These are phyloP conservation scores for Geotrypetes seraphini DNA, from an alignment of 2,797 vertebrate species.

Conservation along the genomic window DNA sequence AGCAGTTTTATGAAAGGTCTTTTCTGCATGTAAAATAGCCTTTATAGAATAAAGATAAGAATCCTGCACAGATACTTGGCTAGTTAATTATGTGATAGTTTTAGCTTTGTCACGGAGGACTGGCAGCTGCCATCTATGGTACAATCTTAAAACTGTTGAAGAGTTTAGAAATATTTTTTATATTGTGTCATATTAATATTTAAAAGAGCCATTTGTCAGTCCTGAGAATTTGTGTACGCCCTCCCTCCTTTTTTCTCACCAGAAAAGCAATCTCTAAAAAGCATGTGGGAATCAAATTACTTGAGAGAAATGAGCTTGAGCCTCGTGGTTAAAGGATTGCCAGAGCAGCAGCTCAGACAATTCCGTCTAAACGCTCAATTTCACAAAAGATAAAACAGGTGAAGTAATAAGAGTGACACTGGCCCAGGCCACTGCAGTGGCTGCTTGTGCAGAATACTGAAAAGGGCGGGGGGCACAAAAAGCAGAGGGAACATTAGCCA, in stretches of 20 bases:
- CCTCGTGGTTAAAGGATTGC: slow-evolving; percentile 48
- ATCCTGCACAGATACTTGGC: no score
- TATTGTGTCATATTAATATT: not conserved
- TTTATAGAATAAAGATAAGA: no score
- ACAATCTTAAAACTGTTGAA: no score
- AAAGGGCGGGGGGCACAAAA: slow-evolving; percentile 22
- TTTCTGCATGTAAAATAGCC: no score
- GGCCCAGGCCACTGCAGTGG: slow-evolving; percentile 48
- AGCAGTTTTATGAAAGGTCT: no score
- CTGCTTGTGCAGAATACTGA: slow-evolving; percentile 54
- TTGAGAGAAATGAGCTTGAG: slow-evolving; percentile 51
- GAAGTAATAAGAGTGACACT: slow-evolving; percentile 51
- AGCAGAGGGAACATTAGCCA: slow-evolving; percentile 5
- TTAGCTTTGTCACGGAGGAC: no score
- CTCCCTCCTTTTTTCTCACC: not conserved
- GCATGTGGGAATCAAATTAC: slow-evolving; percentile 54
- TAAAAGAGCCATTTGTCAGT: slow-evolving; percentile 22
- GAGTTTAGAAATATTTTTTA: no score
- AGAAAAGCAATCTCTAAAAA: slow-evolving; percentile 48
- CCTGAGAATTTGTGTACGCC: slow-evolving; percentile 2
- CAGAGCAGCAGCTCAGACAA: slow-evolving; percentile 49
- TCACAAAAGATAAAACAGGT: slow-evolving; percentile 62
- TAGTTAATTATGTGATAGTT: no score
- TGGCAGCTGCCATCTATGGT: no score
- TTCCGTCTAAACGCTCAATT: slow-evolving; percentile 61